Base-by-base conservation (phyloP, 1,140 invertebrate genomes). In the Bombus sibiricus region DNA sequence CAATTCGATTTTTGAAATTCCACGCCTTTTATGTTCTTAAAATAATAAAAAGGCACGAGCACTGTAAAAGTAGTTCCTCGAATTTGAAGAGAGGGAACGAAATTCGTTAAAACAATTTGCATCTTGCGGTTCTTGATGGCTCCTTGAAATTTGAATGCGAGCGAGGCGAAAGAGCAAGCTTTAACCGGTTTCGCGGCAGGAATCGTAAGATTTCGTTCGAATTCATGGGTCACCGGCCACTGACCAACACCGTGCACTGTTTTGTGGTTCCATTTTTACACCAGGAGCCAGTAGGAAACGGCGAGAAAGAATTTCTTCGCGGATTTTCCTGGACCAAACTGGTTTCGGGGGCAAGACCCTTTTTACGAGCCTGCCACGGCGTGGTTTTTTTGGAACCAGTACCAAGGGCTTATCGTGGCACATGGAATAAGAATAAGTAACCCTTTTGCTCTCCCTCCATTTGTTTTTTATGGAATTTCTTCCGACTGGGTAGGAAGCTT, bases 291-390 rank as follows among this genome's bases (percentile, higher is more conserved):
- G 28, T 12, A 32, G n/a, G 15, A 25, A 80, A 34, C 18, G 22
- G 62, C 9, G 28, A 12, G 64, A 43, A 43, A 13, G 71, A 68
- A 64, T n/a, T 22, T 28, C 41, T n/a, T 66, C 28, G 13, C 57
- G 32, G 59, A 32, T 82, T 85, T 81, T 82, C 71, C 79, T 69
- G 79, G 4, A 39, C 71, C 41, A 81, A 86, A 86, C 84, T 86
- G 84, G 84, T 86, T 86, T 69, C 25, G 47, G 9, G 43, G 28
- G 57, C 43, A 34, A 41, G 25, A 18, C 34, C 28, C 57, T 62
- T 73, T 78, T 85, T 53, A 81, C 22, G 41, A n/a, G n/a, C 3
- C 39, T 32, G 5, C 12, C 32, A 37, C 2, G 37, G 12, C n/a
- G 18, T 13, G n/a, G 39, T 57, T 74, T 62, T 62, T 73, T 47